These are phyloP conservation scores for Drosophila setosimentum DNA, from an alignment of 2,888 invertebrate species.

Conservation along the genomic window DNA sequence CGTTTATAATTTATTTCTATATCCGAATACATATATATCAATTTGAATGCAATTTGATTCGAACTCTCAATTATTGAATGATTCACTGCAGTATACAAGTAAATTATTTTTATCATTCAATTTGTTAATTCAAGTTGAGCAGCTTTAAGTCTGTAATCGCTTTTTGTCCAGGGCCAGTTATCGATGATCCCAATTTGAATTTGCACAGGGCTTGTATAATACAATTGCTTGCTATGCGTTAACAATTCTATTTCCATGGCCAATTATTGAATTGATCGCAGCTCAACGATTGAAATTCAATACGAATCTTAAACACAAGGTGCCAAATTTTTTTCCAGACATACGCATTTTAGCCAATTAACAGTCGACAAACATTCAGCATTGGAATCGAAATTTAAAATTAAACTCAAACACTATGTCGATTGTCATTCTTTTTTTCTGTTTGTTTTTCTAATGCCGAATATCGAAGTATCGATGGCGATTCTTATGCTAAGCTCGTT, in stretches of 20 bases:
- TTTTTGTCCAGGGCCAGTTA: not conserved
- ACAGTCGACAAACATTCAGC: constrained; percentile 35
- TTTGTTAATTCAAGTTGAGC: not conserved
- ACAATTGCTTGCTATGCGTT: not conserved
- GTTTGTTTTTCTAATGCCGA: not conserved
- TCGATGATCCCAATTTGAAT: not conserved
- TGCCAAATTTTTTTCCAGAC: constrained; percentile 11
- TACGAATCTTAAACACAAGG: not conserved
- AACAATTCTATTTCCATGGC: not conserved
- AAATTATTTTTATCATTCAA: not conserved
- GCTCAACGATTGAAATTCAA: constrained; percentile 16
- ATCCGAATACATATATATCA: not conserved
- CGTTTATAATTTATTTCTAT: not conserved
- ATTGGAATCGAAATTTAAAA: constrained; percentile 19
- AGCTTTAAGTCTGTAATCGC: not conserved
- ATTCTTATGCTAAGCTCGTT: constrained; percentile 14
- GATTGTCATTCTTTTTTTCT: not conserved
- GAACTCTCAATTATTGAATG: not conserved
- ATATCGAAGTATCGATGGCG: not conserved
- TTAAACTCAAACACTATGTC: not conserved
- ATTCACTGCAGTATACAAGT: not conserved
- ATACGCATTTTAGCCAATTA: constrained; percentile 16
- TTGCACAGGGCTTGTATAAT: not conserved
- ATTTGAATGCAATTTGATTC: not conserved
- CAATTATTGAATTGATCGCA: not conserved